Evolutionary conservation across 92 coral and sea anemone genomes (phyloP).

Genomic region (Pocillopora meandrina): DNA sequence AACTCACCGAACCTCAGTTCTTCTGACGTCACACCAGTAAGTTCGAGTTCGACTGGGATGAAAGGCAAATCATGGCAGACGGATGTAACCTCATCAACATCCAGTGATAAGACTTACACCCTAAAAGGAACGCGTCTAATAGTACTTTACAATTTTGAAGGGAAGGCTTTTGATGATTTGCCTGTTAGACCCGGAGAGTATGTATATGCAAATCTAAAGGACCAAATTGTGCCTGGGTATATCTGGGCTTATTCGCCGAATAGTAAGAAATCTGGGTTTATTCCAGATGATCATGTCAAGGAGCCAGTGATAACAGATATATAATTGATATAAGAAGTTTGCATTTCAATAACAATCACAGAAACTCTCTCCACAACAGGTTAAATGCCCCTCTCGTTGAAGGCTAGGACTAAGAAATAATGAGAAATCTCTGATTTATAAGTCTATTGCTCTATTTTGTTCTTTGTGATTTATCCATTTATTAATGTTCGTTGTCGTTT

Average conservation of each 20-base stretch:
- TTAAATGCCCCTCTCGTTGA: too few species aligned
- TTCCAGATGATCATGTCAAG: conserved; percentile 76
- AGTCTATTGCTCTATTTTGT: too few species aligned
- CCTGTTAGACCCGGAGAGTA: conserved; percentile 82
- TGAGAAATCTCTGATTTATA: too few species aligned
- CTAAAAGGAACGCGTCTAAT: conserved; percentile 76
- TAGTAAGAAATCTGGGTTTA: conserved; percentile 79
- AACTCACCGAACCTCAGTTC: conserved; percentile 46
- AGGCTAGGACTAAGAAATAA: too few species aligned
- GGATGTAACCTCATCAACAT: conserved; percentile 69
- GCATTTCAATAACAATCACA: too few species aligned
- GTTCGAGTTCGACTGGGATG: conserved; percentile 66
- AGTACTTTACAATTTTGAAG: conserved; percentile 72
- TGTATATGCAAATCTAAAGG: conserved; percentile 86
- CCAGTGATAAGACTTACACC: conserved; percentile 63
- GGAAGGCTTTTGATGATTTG: conserved; percentile 82
- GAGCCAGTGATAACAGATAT: conserved; percentile 91
- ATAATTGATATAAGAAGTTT: not conserved
- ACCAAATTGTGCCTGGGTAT: conserved; percentile 84
- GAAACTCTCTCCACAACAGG: too few species aligned
- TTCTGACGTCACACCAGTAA: conserved; percentile 73
- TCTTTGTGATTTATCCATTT: too few species aligned
- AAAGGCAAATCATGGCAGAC: conserved; percentile 55
- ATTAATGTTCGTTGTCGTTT: too few species aligned
- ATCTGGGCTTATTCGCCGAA: conserved; percentile 89